Base-by-base conservation (phyloP, 2,888 invertebrate species). In the Melanotus villosus region DNA sequence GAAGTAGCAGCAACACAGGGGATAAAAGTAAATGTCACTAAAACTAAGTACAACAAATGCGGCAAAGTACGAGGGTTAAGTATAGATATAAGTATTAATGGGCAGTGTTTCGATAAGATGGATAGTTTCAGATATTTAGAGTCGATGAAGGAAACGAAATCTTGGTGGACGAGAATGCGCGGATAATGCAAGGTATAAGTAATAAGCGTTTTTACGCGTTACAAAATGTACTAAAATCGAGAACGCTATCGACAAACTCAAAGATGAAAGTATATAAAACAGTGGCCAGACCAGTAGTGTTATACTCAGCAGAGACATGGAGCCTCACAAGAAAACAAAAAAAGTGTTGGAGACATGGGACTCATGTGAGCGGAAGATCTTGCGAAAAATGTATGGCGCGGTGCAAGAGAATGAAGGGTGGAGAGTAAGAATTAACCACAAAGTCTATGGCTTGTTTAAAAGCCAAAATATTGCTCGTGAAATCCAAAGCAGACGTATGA, bases 271-370 rank as follows among this genome's bases (percentile, higher is more conserved):
- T 41, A 16, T 41, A 16, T 41, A 41, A 41, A 16, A 41, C 41
- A 5, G 16, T 41, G 16, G 10, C 10, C n/a, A n/a, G 36, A n/a
- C 36, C 36, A 36, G 36, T 36, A n/a, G 36, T 36, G 2, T 9
- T 36, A 10, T n/a, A 16, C 16, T 12, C 41, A 16, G 41, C 16
- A 41, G 41, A 12, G n/a, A 16, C 41, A 16, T 41, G 41, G 16
- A 5, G 41, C n/a, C 16, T 16, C 14, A 41, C 12, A 41, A 41
- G 41, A 16, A 41, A 41, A 2, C 14, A 41, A 16, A 41, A 41
- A 41, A 41, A 41, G 41, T 41, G 14, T n/a, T 36, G n/a, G 36
- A 36, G n/a, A 36, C 36, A 9, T 36, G 36, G 36, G 36, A 36
- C 2, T 6, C 36, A 9, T 36, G 36, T 4, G 41, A 41, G 41